Base-by-base conservation (phyloP, 2,888 invertebrate species). In the Thymelicus sylvestris region DNA sequence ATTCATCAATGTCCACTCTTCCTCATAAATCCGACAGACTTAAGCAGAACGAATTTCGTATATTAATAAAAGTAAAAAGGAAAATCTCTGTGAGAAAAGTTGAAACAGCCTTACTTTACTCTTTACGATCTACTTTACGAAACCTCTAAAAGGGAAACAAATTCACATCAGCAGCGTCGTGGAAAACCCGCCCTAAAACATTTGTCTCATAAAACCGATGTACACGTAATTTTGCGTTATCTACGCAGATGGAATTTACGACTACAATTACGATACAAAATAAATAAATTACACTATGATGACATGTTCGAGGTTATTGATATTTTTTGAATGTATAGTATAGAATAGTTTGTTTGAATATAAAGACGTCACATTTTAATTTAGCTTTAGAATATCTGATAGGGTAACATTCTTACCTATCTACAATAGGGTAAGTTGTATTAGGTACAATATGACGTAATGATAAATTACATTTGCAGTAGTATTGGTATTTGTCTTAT, bases 41-140 rank as follows among this genome's bases (percentile, higher is more conserved):
- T 50, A 38, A 64, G 38, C 12, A 52, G 64, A 52, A 64, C 15
- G 24, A 64, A 64, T 52, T 50, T 39, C 39, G 15, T 66, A 66
- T 59, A 57, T 66, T 66, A 59, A 66, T 66, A 66, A 66, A 59
- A 31, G 59, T 59, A 47, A 66, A 66, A 66, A 66, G 59, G 66
- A 47, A 47, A 66, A 59, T 47, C 59, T 59, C n/a, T 66, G 47
- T 31, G 44, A 15, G 52, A 66, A 57, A 66, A 59, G 31, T 66
- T 24, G 59, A 8, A 66, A 66, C 55, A 57, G 52, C 59, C 65
- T 10, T 59, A 59, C 59, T 66, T 66, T 47, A 55, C 59, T 66
- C 38, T 66, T 66, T 66, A 66, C 66, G 66, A 61, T 61, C 50
- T 52, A 67, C 60, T 31, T 63, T 68, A 38, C 63, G 47, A 41